Base-by-base conservation (phyloP, 1,140 invertebrate species). In the Hyles vespertilio region DNA sequence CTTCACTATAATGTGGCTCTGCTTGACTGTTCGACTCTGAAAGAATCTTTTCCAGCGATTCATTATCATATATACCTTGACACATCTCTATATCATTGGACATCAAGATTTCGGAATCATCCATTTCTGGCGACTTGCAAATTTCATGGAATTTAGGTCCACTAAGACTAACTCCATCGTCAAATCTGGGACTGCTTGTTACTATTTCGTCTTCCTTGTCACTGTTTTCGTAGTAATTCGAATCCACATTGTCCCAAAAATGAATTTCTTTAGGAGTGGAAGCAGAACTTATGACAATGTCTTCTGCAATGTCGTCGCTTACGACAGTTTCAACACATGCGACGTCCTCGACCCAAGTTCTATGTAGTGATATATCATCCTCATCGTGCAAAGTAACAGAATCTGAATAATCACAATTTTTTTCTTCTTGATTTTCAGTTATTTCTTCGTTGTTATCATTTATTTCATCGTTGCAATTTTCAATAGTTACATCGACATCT, bases 261-360 rank as follows among this genome's bases (percentile, higher is more conserved):
- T 62, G 54, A 51, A 59, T 60, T 50, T 63, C 56, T 61, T 72
- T 77, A 32, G 74, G 73, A 45, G 79, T 78, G 47, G 58, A 64
- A 9, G 71, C 62, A 5, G 62, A 65, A 69, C 72, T 72, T 52
- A 81, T 75, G 48, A 64, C 63, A 51, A 81, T 67, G 61, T 83
- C 70, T 72, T 85, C 83, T 40, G 69, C 77, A 43, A 83, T 66
- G 56, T 89, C 83, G 36, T 89, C 89, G 63, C 75, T 87, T 32
- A 87, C 77, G 48, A 90, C 79, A 34, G 87, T 89, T 69, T 90
- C 87, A 54, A 88, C 72, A 64, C 84, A 89, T 7, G 75, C 87
- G 6, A 89, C 81, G 57, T 89, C 87, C 53, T 87, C 84, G 10
- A 89, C 79, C n/a, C 89, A 90, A 32, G 84, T 65, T 62, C 81